A percentile compares a stretch with the other conserved stretches of the same genome.
Evolutionary conservation across 1,140 invertebrate genomes (phyloP).

Genomic region (Calliphora vicina): DNA sequence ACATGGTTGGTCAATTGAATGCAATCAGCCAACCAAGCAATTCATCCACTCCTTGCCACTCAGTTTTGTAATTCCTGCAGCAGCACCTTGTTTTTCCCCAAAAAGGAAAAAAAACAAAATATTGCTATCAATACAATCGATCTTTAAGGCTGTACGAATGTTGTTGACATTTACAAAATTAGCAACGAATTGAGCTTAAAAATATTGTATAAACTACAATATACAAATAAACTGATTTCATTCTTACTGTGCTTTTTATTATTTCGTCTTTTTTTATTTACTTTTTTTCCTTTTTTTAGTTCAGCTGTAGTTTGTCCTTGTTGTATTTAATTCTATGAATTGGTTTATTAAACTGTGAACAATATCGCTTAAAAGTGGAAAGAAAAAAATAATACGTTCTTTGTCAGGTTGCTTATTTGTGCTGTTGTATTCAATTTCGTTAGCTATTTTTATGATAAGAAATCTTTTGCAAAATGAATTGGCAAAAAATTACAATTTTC

Average conservation of each 20-base stretch:
- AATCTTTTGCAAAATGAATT: too few relatives aligned
- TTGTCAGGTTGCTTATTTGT: not conserved
- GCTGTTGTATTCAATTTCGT: too few relatives aligned
- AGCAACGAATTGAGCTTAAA: not conserved
- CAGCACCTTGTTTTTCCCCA: not conserved
- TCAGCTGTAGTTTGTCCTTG: not conserved
- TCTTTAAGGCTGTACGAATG: not conserved
- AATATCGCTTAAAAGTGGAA: not conserved
- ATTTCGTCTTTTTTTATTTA: not conserved
- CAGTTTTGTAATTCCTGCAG: not conserved
- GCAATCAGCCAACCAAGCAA: not conserved
- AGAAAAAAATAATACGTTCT: not conserved
- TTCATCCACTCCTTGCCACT: not conserved
- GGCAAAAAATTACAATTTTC: too few relatives aligned
- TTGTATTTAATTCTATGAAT: not conserved
- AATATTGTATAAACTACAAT: too few relatives aligned
- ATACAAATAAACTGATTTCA: too few relatives aligned
- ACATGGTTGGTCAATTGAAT: not conserved
- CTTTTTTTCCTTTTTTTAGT: too few relatives aligned
- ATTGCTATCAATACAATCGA: not conserved
- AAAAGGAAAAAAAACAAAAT: too few relatives aligned
- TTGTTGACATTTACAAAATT: slow-evolving; percentile 14
- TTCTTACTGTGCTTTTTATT: not conserved
- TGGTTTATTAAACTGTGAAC: not conserved
- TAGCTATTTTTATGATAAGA: too few relatives aligned